Base-by-base conservation (phyloP, 2,888 invertebrate species). In the Rhimphoctona megacephalus region DNA sequence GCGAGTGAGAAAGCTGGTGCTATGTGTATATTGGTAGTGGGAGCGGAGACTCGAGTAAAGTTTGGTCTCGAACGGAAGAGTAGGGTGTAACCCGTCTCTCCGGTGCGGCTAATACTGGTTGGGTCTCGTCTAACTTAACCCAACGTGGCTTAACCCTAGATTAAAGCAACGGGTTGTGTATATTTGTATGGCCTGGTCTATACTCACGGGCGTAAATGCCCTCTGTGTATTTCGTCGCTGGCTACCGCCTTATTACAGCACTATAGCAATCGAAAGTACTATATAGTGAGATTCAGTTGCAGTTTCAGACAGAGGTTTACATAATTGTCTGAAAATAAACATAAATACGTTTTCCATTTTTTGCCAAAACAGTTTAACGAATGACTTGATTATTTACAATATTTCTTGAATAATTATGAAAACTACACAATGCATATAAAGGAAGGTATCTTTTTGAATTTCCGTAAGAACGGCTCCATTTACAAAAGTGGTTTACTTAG, bases 71-170 rank as follows among this genome's bases (percentile, higher is more conserved):
- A 80, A 80, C 85, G 85, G 80, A 82, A 83, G 85, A 54, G 82
- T 72, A 73, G 73, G 81, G 81, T 52, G 82, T 87, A 85, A 79
- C 85, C 87, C 87, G 17, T 43, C 43, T 43, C 43, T 88, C 88
- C 85, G 88, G 85, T 90, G 89, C 90, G 91, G 90, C 90, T 92
- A 91, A 92, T 91, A 91, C 89, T 89, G 79, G 88, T 83, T 76
- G 89, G 90, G 89, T 90, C 90, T 89, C 90, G 90, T 91, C 90
- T 90, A 92, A 91, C 91, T 90, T 91, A 91, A 92, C 90, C 90
- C 89, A 88, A 90, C 90, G 89, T 89, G 90, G 91, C 91, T 92
- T 92, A 90, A 90, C 89, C 91, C 90, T 90, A 92, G 92, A 93
- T 93, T 92, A 92, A 90, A 90, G 90, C 90, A 90, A 88, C 90